Base-by-base conservation (phyloP, 2,113 vertebrate species). In the Macquaria australasica region DNA sequence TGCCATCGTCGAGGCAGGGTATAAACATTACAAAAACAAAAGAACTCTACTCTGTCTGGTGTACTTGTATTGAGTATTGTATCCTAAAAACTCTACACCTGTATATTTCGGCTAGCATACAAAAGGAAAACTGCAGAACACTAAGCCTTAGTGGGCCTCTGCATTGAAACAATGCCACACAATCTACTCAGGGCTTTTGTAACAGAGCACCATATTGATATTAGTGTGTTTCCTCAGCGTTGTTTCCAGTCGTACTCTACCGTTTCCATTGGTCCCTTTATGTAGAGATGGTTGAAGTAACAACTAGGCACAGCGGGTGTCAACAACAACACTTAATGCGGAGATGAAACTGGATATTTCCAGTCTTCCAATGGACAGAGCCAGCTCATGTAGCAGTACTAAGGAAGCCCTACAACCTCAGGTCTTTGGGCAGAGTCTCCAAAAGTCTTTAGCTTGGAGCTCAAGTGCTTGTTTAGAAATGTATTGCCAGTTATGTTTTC, bases 401-500 rank as follows among this genome's bases (percentile, higher is more conserved):
- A 80, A 87, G 70, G 84, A 86, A 70, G 86, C 80, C 64, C 82
- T 66, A 60, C 73, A 73, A 81, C 89, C 88, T 83, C 87, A 45
- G 73, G 67, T 90, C 84, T 87, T 87, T 88, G 88, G 88, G 86
- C 79, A 87, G 88, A 88, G 91, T 92, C 91, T 92, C 89, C 84
- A 90, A 86, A 92, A 90, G 85, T 89, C 85, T 92, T 91, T 91
- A 82, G 81, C 78, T 87, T 45, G 82, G 91, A 91, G 91, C 90
- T 93, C 91, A 90, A 92, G 94, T 93, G 93, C 93, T 92, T 93
- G 11, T 74, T 82, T 84, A 85, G 90, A 94, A 91, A 88, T 68
- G 56, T 81, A 66, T 83, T 84, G 90, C 86, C 90, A 90, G 87
- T 90, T 82, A 21, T 51, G 34, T 82, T 81, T 89, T 70, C 20